Conservation (phyloP, 2,888 invertebrate genomes). For the Gibbula magus region DNA sequence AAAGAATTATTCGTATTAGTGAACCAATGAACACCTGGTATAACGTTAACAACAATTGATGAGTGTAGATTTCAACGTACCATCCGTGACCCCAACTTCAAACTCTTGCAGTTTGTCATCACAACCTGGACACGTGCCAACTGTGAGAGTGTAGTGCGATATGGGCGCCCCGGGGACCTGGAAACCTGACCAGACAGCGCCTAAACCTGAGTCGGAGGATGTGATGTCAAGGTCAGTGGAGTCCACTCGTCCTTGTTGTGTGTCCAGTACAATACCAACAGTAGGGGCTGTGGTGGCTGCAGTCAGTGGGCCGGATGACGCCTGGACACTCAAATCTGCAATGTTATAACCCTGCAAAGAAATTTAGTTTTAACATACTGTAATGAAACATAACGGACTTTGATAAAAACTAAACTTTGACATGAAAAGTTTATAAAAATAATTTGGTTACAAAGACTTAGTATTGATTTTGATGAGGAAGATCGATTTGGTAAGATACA, state of each 20-base stretch:
- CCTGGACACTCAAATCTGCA: conserved; percentile 11
- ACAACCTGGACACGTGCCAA: conserved; percentile 45
- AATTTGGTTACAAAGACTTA: not conserved
- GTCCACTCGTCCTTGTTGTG: not conserved
- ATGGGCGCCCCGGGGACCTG: conserved; percentile 43
- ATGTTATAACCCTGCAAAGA: conserved; percentile 26
- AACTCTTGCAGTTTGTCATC: conserved; percentile 35
- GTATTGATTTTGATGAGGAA: not conserved
- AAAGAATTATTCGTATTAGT: not conserved
- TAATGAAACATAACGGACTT: not conserved
- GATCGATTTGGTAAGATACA: not conserved
- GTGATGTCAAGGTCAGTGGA: conserved; percentile 23
- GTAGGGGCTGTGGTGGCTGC: not conserved
- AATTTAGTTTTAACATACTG: not conserved
- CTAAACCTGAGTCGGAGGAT: conserved; percentile 9
- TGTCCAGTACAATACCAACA: not conserved
- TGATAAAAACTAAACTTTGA: not conserved
- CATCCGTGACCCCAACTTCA: conserved; percentile 31
- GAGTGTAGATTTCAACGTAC: conserved; percentile 15
- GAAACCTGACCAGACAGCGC: conserved; percentile 47
- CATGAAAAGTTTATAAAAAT: no score
- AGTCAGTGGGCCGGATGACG: not conserved
- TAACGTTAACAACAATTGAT: not conserved
- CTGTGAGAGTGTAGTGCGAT: conserved; percentile 40
- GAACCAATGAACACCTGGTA: not conserved